Evolutionary conservation across 2,888 invertebrate genomes (phyloP).

Genomic region (Liodrosophila aerea): DNA sequence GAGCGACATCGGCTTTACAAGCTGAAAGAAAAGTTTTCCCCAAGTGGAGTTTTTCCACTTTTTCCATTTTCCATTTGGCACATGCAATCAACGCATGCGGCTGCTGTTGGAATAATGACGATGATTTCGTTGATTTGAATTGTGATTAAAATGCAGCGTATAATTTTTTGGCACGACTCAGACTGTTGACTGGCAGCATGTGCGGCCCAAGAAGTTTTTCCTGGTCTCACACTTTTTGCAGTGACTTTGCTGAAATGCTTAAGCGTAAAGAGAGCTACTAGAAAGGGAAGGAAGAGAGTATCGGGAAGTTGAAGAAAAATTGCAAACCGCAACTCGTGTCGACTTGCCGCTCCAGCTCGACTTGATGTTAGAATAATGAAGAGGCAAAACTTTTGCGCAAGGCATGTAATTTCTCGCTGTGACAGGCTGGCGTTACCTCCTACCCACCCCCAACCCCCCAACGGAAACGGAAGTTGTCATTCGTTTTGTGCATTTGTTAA

Average conservation of each 20-base stretch:
- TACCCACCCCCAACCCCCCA: not conserved
- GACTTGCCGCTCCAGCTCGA: constrained; percentile 64
- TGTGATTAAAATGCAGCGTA: constrained; percentile 80
- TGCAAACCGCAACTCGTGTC: constrained; percentile 78
- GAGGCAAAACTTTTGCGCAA: constrained; percentile 80
- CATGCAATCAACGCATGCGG: constrained; percentile 36
- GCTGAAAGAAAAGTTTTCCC: constrained; percentile 40
- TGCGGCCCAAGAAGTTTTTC: constrained; percentile 67
- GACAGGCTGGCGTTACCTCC: constrained; percentile 65
- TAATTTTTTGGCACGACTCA: constrained; percentile 66
- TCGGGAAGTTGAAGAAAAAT: constrained; percentile 65
- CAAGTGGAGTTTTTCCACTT: constrained; percentile 51
- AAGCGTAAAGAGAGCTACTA: not conserved
- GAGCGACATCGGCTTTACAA: constrained; percentile 26
- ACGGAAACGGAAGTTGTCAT: constrained; percentile 76
- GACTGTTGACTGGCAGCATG: constrained; percentile 52
- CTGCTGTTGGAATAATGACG: constrained; percentile 69
- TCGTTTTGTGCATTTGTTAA: constrained; percentile 77
- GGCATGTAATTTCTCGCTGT: constrained; percentile 81
- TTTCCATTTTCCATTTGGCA: constrained; percentile 37
- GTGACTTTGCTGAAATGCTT: constrained; percentile 45
- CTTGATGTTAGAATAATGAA: constrained; percentile 80
- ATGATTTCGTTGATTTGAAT: constrained; percentile 79
- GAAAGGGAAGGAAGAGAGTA: not conserved
- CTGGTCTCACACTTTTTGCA: constrained; percentile 70